Conservation (phyloP, 92 coral and sea anemone species). For the Phenganax subtilis region DNA sequence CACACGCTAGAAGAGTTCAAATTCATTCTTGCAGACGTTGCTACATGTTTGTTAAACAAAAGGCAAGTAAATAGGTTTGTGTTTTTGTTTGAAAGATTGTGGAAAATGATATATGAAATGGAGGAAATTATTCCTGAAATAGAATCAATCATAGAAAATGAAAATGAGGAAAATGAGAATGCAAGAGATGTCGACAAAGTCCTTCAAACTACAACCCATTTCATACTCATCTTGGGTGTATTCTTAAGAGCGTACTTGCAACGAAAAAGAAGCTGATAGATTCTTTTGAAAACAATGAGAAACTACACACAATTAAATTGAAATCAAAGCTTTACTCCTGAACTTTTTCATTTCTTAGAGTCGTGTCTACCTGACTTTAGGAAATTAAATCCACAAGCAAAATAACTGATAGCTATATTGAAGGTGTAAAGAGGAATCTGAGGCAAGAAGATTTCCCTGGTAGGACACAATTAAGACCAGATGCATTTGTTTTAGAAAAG, state of each 20-base stretch:
- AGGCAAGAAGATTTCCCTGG: conserved; percentile 25
- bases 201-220: neutral
- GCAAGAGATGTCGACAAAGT: neutral
- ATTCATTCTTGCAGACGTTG: conserved; percentile 4
- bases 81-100: neutral
- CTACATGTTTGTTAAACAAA: neutral
- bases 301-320: neutral
- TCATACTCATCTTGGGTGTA: no score
- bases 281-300: neutral
- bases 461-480: neutral
- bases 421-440: neutral
- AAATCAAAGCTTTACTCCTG: neutral
- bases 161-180: neutral
- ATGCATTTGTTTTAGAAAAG: conserved; percentile 8
- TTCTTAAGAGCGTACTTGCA: no score
- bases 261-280: neutral
- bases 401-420: conserved; percentile 12
- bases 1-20: conserved; percentile 12
- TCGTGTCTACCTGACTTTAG: neutral
- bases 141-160: neutral
- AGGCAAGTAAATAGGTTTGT: neutral
- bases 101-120: conserved; percentile 1
- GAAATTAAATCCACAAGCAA: neutral
- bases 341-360: neutral
- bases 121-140: neutral